Evolutionary conservation across 2,888 invertebrate species (phyloP).

Genomic region (Drosophila quinaria): DNA sequence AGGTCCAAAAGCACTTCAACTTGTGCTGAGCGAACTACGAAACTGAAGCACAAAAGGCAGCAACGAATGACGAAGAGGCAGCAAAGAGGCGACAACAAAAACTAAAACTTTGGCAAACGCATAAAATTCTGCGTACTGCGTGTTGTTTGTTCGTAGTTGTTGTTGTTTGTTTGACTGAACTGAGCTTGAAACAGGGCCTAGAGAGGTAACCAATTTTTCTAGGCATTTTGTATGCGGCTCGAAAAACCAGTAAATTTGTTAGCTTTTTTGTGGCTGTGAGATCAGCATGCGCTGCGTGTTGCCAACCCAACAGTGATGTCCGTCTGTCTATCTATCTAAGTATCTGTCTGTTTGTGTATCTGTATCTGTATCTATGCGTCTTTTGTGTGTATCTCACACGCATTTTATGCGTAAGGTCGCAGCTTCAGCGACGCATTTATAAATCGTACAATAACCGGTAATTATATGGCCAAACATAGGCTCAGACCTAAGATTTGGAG

Average conservation of each 20-base stretch:
- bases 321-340: slow-evolving; percentile 7
- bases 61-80: slow-evolving; percentile 52
- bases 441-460: slow-evolving; percentile 64
- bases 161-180: slow-evolving; percentile 58
- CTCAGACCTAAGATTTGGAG: slow-evolving; percentile 11
- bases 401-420: slow-evolving; percentile 78
- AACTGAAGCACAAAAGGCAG: slow-evolving; percentile 54
- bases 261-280: slow-evolving; percentile 48
- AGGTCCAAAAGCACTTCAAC: slow-evolving; percentile 33
- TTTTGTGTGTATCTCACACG: slow-evolving; percentile 60
- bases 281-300: slow-evolving; percentile 73
- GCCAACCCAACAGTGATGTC: slow-evolving; percentile 39
- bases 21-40: slow-evolving; percentile 37
- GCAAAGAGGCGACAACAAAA: slow-evolving; percentile 51
- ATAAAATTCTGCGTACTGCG: slow-evolving; percentile 72
- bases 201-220: slow-evolving; percentile 41
- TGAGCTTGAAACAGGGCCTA: slow-evolving; percentile 49
- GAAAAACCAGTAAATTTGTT: slow-evolving; percentile 62
- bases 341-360: slow-evolving; percentile 23
- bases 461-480: slow-evolving; percentile 57
- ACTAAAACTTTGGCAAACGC: slow-evolving; percentile 76
- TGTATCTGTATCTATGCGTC: slow-evolving; percentile 28
- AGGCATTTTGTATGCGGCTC: slow-evolving; percentile 39
- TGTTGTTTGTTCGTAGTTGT: slow-evolving; percentile 26
- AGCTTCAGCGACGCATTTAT: slow-evolving; percentile 66